phyloP scores from a whole-genome alignment of 2,888 invertebrate genomes.

The Hypolimnas misippus region DNA sequence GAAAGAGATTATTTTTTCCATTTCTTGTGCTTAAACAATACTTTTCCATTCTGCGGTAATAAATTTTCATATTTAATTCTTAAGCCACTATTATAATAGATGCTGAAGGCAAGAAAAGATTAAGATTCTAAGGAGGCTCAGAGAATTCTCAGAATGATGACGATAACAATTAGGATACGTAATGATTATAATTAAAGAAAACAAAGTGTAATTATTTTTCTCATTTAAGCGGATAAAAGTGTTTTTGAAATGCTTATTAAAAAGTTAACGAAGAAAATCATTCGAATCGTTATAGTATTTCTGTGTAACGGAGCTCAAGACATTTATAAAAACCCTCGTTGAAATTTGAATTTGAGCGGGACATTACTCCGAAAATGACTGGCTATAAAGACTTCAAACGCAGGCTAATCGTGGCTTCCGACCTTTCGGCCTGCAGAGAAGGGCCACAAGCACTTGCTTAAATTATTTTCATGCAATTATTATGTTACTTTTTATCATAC shows the following conservation, averaged over 20 bases:
- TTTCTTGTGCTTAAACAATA: background rate
- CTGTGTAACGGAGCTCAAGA: conserved; percentile 59
- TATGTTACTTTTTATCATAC: conserved; percentile 55
- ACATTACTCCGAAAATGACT: conserved; percentile 77
- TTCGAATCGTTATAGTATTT: conserved; percentile 56
- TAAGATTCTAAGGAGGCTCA: conserved; percentile 12
- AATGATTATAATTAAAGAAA: conserved; percentile 29
- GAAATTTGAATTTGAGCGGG: conserved; percentile 77
- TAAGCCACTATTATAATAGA: conserved; percentile 16
- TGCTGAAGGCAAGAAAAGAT: background rate
- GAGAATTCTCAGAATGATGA: conserved; percentile 31
- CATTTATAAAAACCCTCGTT: conserved; percentile 66
- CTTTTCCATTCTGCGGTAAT: background rate
- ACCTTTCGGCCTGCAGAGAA: conserved; percentile 72
- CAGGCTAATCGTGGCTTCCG: conserved; percentile 81
- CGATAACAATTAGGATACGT: conserved; percentile 37
- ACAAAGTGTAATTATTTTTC: conserved; percentile 36
- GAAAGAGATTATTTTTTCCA: background rate
- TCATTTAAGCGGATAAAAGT: conserved; percentile 34
- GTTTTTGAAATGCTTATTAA: conserved; percentile 27
- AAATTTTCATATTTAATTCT: background rate
- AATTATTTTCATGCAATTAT: conserved; percentile 68
- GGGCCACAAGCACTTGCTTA: conserved; percentile 65
- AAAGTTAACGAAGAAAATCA: conserved; percentile 42
- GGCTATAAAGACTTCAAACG: conserved; percentile 81